Conservation (phyloP, 2,797 vertebrate species). For the Margarornis squamiger region DNA sequence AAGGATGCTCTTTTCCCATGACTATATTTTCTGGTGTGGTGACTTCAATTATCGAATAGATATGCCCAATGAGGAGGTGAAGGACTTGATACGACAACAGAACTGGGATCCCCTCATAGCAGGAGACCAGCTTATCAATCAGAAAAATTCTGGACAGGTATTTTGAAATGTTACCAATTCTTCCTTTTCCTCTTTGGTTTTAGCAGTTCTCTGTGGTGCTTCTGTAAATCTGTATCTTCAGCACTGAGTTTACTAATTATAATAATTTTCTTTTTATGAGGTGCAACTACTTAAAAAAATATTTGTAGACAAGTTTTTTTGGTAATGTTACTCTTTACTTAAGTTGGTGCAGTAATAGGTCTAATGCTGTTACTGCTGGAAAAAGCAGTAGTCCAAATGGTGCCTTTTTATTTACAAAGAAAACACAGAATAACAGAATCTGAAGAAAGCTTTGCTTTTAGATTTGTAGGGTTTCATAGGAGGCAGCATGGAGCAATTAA, state of each 20-base stretch:
- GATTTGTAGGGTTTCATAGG: not conserved
- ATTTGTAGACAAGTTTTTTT: not conserved
- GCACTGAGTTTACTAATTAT: not conserved
- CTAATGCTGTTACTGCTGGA: not conserved
- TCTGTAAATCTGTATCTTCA: not conserved
- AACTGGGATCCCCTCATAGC: slow-evolving; percentile 91
- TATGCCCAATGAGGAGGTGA: slow-evolving; percentile 95
- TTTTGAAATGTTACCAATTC: not conserved
- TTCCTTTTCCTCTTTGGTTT: not conserved
- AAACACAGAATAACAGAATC: not conserved
- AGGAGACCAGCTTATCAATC: slow-evolving; percentile 94
- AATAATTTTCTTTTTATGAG: not conserved
- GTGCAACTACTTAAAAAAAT: not conserved
- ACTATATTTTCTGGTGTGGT: slow-evolving; percentile 98
- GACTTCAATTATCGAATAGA: slow-evolving; percentile 98
- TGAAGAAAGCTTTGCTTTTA: not conserved
- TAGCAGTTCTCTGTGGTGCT: not conserved
- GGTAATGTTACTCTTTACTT: not conserved
- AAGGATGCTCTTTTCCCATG: slow-evolving; percentile 93
- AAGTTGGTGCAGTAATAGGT: not conserved
- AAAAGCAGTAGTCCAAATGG: not conserved
- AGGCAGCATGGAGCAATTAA: not conserved
- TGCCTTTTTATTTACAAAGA: not conserved
- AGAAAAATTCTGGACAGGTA: slow-evolving; percentile 92
- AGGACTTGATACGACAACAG: slow-evolving; percentile 92